Evolutionary conservation across 2,888 invertebrate species (phyloP).

Genomic region (Hyposoter didymator): DNA sequence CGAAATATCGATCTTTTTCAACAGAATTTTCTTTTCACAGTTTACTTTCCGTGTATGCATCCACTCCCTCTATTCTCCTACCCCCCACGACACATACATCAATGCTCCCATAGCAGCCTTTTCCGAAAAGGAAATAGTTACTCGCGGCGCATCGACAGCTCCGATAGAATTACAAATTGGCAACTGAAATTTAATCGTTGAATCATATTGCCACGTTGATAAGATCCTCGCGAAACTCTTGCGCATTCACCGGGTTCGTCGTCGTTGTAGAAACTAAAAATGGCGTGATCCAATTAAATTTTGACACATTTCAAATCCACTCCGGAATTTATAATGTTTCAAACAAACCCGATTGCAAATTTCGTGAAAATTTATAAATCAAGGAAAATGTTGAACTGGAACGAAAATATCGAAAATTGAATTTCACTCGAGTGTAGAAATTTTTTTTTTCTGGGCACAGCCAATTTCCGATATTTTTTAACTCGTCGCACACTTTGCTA

Average conservation of each 20-base stretch:
- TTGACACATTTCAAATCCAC: not conserved
- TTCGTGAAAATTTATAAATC: no score
- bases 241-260: no score
- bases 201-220: conserved; percentile 52
- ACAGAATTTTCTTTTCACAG: no score
- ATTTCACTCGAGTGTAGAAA: not conserved
- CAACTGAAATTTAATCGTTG: conserved; percentile 63
- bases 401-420: not conserved
- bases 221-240: conserved; percentile 3
- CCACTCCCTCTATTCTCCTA: not conserved
- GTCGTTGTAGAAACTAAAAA: not conserved
- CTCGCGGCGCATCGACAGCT: not conserved
- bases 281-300: not conserved
- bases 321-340: no score
- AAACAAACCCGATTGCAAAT: not conserved
- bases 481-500: not conserved
- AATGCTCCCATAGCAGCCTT: not conserved
- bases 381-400: no score
- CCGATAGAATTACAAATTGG: conserved; percentile 65
- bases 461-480: not conserved
- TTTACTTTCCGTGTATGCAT: no score
- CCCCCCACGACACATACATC: no score
- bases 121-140: conserved; percentile 29
- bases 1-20: no score
- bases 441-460: not conserved